A percentile compares a stretch with the other conserved stretches of the same genome.
Conservation (phyloP, 1,140 invertebrate species). For the Papilio dardanus region DNA sequence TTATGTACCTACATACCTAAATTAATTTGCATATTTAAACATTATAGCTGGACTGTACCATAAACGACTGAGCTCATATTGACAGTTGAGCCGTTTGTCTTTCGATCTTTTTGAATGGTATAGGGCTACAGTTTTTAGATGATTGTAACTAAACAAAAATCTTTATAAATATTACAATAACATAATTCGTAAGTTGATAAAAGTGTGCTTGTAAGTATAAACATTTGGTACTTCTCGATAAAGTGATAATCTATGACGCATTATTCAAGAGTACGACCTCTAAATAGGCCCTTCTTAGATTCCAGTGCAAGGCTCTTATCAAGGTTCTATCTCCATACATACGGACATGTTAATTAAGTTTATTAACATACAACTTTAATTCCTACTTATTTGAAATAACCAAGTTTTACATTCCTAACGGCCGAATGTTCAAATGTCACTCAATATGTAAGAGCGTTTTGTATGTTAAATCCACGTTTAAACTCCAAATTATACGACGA, state of each 20-base stretch:
- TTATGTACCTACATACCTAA: too few species aligned
- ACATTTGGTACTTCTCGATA: neutral
- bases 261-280: neutral
- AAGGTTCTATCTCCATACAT: neutral
- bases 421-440: too few species aligned
- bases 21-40: too few species aligned
- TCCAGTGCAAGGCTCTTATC: constrained; percentile 19
- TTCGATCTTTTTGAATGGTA: neutral
- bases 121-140: neutral
- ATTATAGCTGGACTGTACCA: too few species aligned
- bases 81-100: neutral
- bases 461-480: too few species aligned
- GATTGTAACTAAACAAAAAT: neutral
- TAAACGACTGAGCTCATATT: neutral
- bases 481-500: too few species aligned
- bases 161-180: too few species aligned
- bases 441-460: too few species aligned
- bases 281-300: constrained; percentile 6
- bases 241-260: neutral
- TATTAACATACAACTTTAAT: neutral
- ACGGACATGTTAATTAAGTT: neutral
- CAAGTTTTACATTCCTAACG: too few species aligned
- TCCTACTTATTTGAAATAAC: too few species aligned
- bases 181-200: neutral
- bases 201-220: neutral